phyloP scores from a whole-genome alignment of 2,113 vertebrate species.

The Pygoscelis adeliae region DNA sequence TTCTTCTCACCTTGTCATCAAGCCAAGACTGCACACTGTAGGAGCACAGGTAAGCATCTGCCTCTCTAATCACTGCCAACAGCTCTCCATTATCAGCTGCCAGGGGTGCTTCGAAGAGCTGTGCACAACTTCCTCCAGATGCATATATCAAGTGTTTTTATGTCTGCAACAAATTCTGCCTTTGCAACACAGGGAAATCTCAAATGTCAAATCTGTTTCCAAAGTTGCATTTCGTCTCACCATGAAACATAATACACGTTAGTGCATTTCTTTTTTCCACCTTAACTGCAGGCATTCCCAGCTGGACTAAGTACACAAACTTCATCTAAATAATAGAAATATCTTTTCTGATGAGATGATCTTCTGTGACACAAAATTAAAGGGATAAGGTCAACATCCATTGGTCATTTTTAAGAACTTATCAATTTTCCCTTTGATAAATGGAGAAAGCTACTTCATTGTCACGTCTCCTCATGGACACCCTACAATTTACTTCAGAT shows the following conservation, averaged over 20 bases:
- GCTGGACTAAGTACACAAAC: neutral
- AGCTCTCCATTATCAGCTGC: conserved; percentile 74
- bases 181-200: conserved; percentile 27
- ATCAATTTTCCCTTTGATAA: neutral
- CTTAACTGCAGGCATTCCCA: neutral
- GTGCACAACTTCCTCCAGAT: conserved; percentile 56
- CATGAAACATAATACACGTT: neutral
- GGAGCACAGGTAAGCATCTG: conserved; percentile 83
- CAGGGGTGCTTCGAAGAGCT: conserved; percentile 63
- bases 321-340: conserved; percentile 4
- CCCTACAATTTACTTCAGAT: neutral
- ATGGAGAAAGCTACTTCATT: neutral
- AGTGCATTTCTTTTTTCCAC: neutral
- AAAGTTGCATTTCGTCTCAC: conserved; percentile 33
- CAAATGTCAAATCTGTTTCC: conserved; percentile 9
- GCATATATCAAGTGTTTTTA: conserved; percentile 21
- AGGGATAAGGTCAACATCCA: neutral
- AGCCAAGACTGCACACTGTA: conserved; percentile 74
- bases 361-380: conserved; percentile 1
- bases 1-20: conserved; percentile 81
- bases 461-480: neutral
- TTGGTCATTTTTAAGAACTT: neutral
- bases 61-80: conserved; percentile 77
- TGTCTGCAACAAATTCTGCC: conserved; percentile 29
- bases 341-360: neutral